These are phyloP conservation scores for Dorcus hopei DNA, from an alignment of 2,888 invertebrate genomes.

Conservation along the genomic window DNA sequence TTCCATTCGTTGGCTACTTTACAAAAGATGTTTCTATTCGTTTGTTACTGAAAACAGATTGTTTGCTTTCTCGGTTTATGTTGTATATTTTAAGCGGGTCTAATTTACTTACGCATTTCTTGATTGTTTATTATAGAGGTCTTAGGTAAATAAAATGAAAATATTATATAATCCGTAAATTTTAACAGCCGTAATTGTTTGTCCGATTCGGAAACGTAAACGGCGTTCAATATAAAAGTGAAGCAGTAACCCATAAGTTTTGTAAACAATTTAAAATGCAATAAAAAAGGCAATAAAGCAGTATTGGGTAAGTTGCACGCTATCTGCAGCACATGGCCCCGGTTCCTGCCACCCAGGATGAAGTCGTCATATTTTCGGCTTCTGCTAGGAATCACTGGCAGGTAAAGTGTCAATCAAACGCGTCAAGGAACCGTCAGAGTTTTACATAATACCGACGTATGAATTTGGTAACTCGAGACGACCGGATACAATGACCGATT, in stretches of 20 bases:
- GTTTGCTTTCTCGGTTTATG: too few relatives aligned
- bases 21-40: too few relatives aligned
- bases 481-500: too few relatives aligned
- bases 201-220: too few relatives aligned
- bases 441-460: not conserved
- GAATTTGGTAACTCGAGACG: not conserved
- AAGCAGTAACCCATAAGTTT: not conserved
- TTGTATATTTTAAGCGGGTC: too few relatives aligned
- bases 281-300: conserved; percentile 2
- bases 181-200: too few relatives aligned
- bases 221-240: not conserved
- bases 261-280: not conserved
- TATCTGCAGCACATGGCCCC: conserved; percentile 13
- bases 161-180: too few relatives aligned
- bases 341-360: conserved; percentile 12
- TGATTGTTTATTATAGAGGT: too few relatives aligned
- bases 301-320: conserved; percentile 1
- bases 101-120: too few relatives aligned
- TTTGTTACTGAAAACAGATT: too few relatives aligned
- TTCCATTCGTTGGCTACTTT: too few relatives aligned
- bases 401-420: conserved; percentile 1
- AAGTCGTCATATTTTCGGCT: conserved; percentile 7
- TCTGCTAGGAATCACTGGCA: conserved; percentile 1
- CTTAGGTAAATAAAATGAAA: too few relatives aligned
- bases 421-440: not conserved